phyloP scores from a whole-genome alignment of 2,888 invertebrate genomes.

The Dynastes hyllus region DNA sequence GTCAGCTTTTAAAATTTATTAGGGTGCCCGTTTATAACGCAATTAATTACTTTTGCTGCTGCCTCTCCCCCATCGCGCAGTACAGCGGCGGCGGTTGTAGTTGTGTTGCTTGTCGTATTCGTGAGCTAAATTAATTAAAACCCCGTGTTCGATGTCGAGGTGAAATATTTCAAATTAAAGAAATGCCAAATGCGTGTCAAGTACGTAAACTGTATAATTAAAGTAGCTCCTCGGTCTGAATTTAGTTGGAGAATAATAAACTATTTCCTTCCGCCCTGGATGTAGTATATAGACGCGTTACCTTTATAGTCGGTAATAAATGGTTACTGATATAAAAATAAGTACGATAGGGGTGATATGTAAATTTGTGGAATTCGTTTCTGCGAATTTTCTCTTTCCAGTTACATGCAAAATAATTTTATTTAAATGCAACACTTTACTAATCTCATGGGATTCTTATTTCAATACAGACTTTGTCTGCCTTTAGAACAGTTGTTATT shows the following conservation, averaged over 20 bases:
- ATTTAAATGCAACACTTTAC: no score
- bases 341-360: slow-evolving; percentile 3
- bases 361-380: neutral
- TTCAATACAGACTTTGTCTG: no score
- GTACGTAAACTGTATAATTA: slow-evolving; percentile 37
- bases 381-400: no score
- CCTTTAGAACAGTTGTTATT: no score
- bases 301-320: slow-evolving; percentile 11
- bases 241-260: slow-evolving; percentile 28
- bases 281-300: neutral
- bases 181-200: slow-evolving; percentile 46
- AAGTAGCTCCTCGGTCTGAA: slow-evolving; percentile 14
- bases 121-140: slow-evolving; percentile 51
- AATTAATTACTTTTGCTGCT: slow-evolving; percentile 40
- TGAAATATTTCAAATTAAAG: slow-evolving; percentile 49
- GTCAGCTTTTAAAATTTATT: slow-evolving; percentile 50
- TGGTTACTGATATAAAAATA: slow-evolving; percentile 3
- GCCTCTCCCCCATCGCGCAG: neutral
- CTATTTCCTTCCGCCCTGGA: slow-evolving; percentile 22
- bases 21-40: slow-evolving; percentile 47
- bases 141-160: slow-evolving; percentile 39
- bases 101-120: slow-evolving; percentile 34
- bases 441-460: no score
- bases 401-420: no score
- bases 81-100: neutral